Conservation (phyloP, 2,113 vertebrate genomes). For the Hirundichthys speculiger region DNA sequence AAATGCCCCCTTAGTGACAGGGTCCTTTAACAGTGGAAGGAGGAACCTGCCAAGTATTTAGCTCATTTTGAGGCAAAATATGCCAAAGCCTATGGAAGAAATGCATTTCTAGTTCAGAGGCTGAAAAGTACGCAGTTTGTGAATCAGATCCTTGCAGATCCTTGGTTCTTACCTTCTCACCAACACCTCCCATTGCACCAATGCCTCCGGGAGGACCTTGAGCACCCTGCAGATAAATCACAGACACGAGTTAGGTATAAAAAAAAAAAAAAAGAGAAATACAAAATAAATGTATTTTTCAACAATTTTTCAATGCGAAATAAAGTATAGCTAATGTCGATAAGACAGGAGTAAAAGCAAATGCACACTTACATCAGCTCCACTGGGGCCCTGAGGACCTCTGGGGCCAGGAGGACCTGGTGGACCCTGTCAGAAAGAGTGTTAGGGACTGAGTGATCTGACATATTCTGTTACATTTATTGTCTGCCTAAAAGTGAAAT, state of each 20-base stretch:
- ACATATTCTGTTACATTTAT: background rate
- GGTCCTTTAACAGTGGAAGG: background rate
- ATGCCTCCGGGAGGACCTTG: slow-evolving; percentile 93
- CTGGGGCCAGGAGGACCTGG: slow-evolving; percentile 96
- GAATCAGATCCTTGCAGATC: background rate
- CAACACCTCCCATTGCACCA: slow-evolving; percentile 90
- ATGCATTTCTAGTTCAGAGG: background rate
- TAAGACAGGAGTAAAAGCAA: background rate
- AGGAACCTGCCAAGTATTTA: background rate
- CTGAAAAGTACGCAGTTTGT: background rate
- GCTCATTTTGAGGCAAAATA: background rate
- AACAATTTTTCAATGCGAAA: background rate
- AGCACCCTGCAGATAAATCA: slow-evolving; percentile 83
- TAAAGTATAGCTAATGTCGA: background rate
- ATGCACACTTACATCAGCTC: slow-evolving; percentile 88
- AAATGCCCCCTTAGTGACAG: background rate
- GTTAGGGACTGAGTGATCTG: background rate
- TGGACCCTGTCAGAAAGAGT: slow-evolving; percentile 85
- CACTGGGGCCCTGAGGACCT: slow-evolving; percentile 93
- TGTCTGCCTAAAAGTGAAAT: too few relatives aligned
- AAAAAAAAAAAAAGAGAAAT: background rate
- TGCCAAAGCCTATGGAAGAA: background rate
- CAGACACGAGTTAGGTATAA: background rate
- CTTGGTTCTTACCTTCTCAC: slow-evolving; percentile 88
- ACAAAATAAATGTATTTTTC: background rate